Base-by-base conservation (phyloP, 2,113 vertebrate genomes). In the Hiodon tergisus region DNA sequence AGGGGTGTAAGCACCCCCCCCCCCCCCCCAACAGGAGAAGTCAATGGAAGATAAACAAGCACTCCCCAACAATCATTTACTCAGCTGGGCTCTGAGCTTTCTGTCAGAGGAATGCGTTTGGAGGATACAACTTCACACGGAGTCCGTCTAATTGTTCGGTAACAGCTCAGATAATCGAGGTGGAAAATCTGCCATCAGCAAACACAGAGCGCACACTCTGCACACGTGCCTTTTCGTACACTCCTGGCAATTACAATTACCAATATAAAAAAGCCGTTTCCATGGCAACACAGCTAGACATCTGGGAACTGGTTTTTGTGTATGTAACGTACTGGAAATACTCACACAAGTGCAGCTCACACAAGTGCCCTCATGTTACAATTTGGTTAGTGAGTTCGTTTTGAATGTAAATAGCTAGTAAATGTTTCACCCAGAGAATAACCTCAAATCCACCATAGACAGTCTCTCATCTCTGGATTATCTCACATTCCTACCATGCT, bases 41-140 rank as follows among this genome's bases (percentile, higher is more conserved):
- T 72, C 17, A 71, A 48, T 55, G 71, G 57, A 71, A 50, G 31
- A 85, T 4, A 85, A 85, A 84, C 66, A 60, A 83, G 17, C 59
- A 73, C 50, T 4, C 48, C 51, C 54, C 3, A 54, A 58, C 6
- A 47, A 67, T 77, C 75, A 83, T 83, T 85, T 76, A 76, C 47
- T 71, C 73, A 77, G 85, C 79, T 81, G 78, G 80, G 73, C 59
- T 80, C 77, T 83, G 83, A 85, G 63, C 78, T 59, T 17, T 53
- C 46, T 9, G n/a, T 16, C 0, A 67, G 48, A 63, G 75, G 75
- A 78, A 79, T 74, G 74, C 81, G 77, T 13, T 0, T 5, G 52
- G 53, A 7, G 59, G 76, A 69, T 71, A 63, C 74, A 71, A 81
- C 74, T 57, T 14, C 77, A 73, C 59, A 73, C 75, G 69, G 72